These are phyloP conservation scores for Oreamnos americanus DNA, from an alignment of 2,113 vertebrate genomes.

Conservation along the genomic window DNA sequence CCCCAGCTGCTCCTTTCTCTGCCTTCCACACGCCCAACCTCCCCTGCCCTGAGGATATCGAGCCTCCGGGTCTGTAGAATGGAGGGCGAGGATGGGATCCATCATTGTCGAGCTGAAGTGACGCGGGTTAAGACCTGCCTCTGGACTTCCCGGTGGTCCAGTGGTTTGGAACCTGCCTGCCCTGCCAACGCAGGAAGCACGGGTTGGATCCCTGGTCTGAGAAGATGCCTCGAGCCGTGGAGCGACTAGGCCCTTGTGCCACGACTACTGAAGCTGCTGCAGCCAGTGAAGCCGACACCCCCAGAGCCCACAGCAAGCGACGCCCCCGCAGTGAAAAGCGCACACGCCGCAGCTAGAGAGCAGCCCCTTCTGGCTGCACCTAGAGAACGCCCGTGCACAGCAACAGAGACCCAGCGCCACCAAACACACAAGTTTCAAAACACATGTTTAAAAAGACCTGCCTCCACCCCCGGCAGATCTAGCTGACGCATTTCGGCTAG, in stretches of 20 bases:
- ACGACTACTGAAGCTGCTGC: rapidly evolving
- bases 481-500: too few relatives aligned
- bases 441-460: neutral
- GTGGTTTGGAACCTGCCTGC: neutral
- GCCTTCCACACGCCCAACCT: rapidly evolving
- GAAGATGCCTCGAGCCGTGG: rapidly evolving
- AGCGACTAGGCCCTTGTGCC: rapidly evolving
- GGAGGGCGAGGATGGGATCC: rapidly evolving
- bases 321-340: rapidly evolving
- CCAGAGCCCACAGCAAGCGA: neutral
- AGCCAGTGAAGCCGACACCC: neutral
- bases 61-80: rapidly evolving
- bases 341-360: rapidly evolving
- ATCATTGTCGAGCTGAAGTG: rapidly evolving
- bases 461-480: neutral
- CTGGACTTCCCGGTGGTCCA: neutral
- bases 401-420: rapidly evolving
- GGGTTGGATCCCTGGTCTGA: neutral
- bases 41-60: too few relatives aligned
- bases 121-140: neutral
- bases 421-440: neutral
- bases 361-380: neutral
- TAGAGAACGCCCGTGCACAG: neutral
- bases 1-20: neutral
- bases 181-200: rapidly evolving